Evolutionary conservation across 2,888 invertebrate genomes (phyloP).

Genomic region (Sinodicranocentrus sp.): DNA sequence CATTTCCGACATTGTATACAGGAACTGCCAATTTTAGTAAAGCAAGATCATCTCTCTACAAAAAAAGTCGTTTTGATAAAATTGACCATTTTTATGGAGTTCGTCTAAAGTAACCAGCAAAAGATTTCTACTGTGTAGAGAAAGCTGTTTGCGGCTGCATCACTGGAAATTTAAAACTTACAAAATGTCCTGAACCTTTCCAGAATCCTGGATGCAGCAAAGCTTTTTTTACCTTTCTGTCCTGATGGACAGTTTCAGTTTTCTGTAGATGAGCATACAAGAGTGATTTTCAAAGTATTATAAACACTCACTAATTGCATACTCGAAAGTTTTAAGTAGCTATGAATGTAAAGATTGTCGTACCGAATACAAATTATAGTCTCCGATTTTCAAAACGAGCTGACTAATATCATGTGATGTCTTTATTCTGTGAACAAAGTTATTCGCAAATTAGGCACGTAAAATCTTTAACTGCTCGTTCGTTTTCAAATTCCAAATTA

Average conservation of each 20-base stretch:
- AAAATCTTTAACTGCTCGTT: too few species aligned
- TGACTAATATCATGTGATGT: constrained; percentile 2
- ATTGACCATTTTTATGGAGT: too few species aligned
- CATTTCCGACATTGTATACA: constrained; percentile 79
- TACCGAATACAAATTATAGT: constrained; percentile 31
- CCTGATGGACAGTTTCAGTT: constrained; percentile 33
- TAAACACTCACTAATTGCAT: neutral
- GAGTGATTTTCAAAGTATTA: neutral
- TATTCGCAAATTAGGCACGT: neutral
- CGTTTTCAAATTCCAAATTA: too few species aligned
- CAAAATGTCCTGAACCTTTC: neutral
- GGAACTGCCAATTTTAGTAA: constrained; percentile 88
- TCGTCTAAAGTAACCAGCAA: too few species aligned
- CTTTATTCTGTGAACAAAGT: neutral
- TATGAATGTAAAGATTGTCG: neutral
- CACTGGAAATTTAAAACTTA: too few species aligned
- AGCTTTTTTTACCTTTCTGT: constrained; percentile 20
- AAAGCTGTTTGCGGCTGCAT: too few species aligned
- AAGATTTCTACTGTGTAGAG: too few species aligned
- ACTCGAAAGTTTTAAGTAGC: neutral
- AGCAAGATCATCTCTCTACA: constrained; percentile 90
- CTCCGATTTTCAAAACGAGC: constrained; percentile 40
- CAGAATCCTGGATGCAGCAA: constrained; percentile 61
- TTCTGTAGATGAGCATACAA: too few species aligned
- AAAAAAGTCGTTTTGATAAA: too few species aligned